A percentile compares a stretch with the other conserved stretches of the same genome.
Evolutionary conservation across 2,113 vertebrate species (phyloP).

Genomic region (Cynopterus brachyotis): DNA sequence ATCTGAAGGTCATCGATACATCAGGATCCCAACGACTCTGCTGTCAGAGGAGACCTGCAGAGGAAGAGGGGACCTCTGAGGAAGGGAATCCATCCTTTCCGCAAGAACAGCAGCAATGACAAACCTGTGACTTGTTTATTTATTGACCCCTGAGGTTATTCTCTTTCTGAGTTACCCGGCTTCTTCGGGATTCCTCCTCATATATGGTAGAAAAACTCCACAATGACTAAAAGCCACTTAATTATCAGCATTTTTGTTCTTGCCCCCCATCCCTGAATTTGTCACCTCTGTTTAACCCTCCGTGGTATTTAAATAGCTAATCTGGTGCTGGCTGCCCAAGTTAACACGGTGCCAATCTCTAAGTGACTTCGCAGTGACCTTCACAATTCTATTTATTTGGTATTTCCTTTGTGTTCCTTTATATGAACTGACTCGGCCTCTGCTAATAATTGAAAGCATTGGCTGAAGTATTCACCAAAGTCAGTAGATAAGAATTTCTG

Average conservation of each 20-base stretch:
- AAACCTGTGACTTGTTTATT: background rate
- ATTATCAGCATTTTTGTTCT: background rate
- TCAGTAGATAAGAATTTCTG: slow-evolving; percentile 12
- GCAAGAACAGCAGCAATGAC: background rate
- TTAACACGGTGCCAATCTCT: background rate
- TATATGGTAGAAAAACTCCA: background rate
- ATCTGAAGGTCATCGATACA: background rate
- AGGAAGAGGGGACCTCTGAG: background rate
- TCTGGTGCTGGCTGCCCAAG: background rate
- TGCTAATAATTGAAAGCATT: slow-evolving; percentile 56
- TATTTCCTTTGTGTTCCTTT: slow-evolving; percentile 16
- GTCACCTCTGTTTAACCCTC: slow-evolving; percentile 56
- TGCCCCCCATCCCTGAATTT: background rate
- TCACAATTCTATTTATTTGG: slow-evolving; percentile 35
- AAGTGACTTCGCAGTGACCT: slow-evolving; percentile 39
- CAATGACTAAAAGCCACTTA: background rate
- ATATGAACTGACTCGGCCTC: background rate
- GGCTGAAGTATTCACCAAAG: background rate
- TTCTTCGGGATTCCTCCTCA: background rate
- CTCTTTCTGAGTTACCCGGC: background rate
- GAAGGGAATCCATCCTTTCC: rapidly evolving
- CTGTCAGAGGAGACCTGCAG: background rate
- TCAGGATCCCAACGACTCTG: background rate
- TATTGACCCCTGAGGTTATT: background rate
- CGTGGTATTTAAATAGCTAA: slow-evolving; percentile 75